Conservation (phyloP, 1,140 invertebrate genomes). For the Cydia amplana region DNA sequence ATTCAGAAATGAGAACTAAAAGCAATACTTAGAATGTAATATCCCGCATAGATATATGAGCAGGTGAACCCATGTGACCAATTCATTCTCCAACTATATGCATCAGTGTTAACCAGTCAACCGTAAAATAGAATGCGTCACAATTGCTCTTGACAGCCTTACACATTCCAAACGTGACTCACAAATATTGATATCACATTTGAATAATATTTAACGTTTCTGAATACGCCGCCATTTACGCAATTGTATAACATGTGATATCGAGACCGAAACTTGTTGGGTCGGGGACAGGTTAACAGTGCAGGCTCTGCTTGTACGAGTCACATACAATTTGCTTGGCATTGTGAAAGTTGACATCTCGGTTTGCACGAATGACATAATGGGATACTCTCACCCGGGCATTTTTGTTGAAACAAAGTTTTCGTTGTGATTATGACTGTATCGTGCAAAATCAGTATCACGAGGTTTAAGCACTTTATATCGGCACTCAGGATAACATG, state of each 20-base stretch:
- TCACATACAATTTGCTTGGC: constrained; percentile 33
- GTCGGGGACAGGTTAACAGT: constrained; percentile 50
- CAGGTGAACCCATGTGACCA: no score
- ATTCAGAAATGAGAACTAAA: background rate
- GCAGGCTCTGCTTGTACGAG: constrained; percentile 14
- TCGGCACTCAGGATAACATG: no score
- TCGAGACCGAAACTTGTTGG: constrained; percentile 56
- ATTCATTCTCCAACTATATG: no score
- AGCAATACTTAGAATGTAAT: background rate
- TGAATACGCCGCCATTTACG: constrained; percentile 39
- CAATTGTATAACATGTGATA: constrained; percentile 44
- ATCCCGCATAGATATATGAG: no score
- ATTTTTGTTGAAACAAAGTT: background rate
- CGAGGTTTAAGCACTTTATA: no score
- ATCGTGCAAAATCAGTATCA: background rate
- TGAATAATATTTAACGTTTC: background rate
- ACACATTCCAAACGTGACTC: background rate
- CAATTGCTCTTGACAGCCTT: background rate
- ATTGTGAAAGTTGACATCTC: constrained; percentile 43
- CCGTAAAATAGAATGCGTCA: no score
- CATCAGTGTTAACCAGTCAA: no score
- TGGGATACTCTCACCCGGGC: background rate
- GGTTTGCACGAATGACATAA: constrained; percentile 33
- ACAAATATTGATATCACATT: background rate
- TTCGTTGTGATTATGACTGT: background rate